Percentiles rank a stretch among this genome's conserved stretches.
Evolutionary conservation across 2,797 vertebrate genomes (phyloP).

Genomic region (Protosalanx chinensis): DNA sequence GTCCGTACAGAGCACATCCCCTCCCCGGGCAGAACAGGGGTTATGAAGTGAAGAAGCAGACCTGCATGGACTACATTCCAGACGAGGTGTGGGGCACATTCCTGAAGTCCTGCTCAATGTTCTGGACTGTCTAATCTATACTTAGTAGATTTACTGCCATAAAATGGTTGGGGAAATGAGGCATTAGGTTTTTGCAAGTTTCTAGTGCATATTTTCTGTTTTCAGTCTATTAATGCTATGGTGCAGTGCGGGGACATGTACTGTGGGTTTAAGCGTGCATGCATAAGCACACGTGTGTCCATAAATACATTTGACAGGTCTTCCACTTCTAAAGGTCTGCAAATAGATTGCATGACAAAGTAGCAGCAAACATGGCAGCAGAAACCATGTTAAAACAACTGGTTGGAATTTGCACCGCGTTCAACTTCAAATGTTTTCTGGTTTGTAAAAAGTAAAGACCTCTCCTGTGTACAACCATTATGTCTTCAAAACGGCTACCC

Average conservation of each 20-base stretch:
- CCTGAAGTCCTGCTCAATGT: conserved; percentile 57
- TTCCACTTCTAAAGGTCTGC: conserved; percentile 71
- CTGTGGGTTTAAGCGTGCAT: conserved; percentile 32
- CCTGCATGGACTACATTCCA: conserved; percentile 63
- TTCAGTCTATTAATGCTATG: conserved; percentile 47
- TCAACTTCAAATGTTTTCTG: neutral
- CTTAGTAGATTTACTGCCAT: neutral
- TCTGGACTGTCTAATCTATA: neutral
- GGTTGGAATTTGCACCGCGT: conserved; percentile 40
- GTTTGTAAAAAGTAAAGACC: conserved; percentile 1
- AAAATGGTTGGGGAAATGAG: conserved; percentile 41
- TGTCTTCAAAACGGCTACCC: conserved; percentile 48
- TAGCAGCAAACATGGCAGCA: conserved; percentile 88
- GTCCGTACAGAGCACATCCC: neutral
- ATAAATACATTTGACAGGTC: conserved; percentile 69
- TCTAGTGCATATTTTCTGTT: conserved; percentile 50
- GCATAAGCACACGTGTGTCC: conserved; percentile 34
- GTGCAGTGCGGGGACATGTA: conserved; percentile 43
- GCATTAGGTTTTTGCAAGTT: conserved; percentile 41
- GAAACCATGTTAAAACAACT: conserved; percentile 79
- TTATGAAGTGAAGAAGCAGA: conserved; percentile 28
- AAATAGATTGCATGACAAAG: conserved; percentile 68
- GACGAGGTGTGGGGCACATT: conserved; percentile 58
- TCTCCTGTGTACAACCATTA: conserved; percentile 44
- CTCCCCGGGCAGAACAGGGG: neutral